Conservation (phyloP, 2,113 vertebrate genomes). For the Phalacrocorax carbo region DNA sequence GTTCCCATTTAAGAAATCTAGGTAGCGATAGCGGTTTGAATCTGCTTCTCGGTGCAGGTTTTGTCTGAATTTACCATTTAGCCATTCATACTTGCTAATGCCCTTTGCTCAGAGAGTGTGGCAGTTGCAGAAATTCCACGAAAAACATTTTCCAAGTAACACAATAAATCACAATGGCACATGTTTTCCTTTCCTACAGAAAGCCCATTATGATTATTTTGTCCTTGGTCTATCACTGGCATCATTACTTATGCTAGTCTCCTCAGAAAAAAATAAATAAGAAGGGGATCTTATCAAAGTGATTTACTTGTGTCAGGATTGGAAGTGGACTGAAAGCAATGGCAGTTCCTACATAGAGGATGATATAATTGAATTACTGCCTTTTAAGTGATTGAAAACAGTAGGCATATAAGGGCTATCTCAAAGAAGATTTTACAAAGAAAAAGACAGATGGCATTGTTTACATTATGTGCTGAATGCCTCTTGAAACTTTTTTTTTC, state of each 20-base stretch:
- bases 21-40: neutral
- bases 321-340: conserved; percentile 76
- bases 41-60: neutral
- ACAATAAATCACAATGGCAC: conserved; percentile 31
- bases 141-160: conserved; percentile 51
- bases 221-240: conserved; percentile 69
- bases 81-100: neutral
- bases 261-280: conserved; percentile 45
- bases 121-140: conserved; percentile 29
- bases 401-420: conserved; percentile 72
- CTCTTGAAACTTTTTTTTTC: conserved; percentile 23
- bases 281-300: conserved; percentile 72
- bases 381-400: conserved; percentile 84
- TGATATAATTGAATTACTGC: conserved; percentile 76
- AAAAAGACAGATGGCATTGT: conserved; percentile 65
- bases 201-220: conserved; percentile 66
- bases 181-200: conserved; percentile 46
- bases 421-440: conserved; percentile 68
- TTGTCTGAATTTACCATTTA: neutral
- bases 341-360: conserved; percentile 68
- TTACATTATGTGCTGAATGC: conserved; percentile 53
- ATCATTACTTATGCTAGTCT: conserved; percentile 72
- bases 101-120: neutral
- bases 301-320: conserved; percentile 77
- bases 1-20: neutral